These are phyloP conservation scores for Takifugu rubripes DNA, from an alignment of 2,797 vertebrate species.

Conservation along the genomic window DNA sequence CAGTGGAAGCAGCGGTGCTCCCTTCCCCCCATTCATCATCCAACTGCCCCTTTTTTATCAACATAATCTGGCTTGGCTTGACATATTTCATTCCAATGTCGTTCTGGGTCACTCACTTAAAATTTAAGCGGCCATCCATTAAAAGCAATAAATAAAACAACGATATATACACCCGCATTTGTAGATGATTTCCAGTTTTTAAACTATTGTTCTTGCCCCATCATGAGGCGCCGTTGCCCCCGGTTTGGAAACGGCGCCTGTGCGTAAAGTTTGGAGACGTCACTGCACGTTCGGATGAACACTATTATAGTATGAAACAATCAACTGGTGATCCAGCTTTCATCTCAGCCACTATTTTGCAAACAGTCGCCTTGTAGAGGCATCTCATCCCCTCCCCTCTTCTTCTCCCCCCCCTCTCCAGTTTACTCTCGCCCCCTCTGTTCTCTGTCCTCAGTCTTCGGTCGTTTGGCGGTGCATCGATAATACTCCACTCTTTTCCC, in stretches of 20 bases:
- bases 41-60: conserved; percentile 47
- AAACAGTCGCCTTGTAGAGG: conserved; percentile 72
- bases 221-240: background rate
- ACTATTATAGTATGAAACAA: conserved; percentile 27
- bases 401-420: conserved; percentile 38
- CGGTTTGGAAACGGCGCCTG: background rate
- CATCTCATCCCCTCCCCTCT: conserved; percentile 72
- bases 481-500: conserved; percentile 53
- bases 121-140: background rate
- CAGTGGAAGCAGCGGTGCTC: conserved; percentile 59
- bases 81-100: conserved; percentile 29
- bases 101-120: conserved; percentile 1
- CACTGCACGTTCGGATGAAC: conserved; percentile 33
- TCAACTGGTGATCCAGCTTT: conserved; percentile 58
- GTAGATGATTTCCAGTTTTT: background rate
- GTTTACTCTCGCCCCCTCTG: conserved; percentile 64
- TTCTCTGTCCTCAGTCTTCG: conserved; percentile 70
- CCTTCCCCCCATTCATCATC: conserved; percentile 58
- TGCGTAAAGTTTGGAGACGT: conserved; percentile 59
- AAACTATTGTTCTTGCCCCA: too few species aligned
- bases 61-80: conserved; percentile 39
- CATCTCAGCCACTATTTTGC: conserved; percentile 68
- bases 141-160: background rate
- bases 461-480: conserved; percentile 70
- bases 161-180: background rate